Conservation (phyloP, 2,888 invertebrate species). For the Cerceris rybyensis region DNA sequence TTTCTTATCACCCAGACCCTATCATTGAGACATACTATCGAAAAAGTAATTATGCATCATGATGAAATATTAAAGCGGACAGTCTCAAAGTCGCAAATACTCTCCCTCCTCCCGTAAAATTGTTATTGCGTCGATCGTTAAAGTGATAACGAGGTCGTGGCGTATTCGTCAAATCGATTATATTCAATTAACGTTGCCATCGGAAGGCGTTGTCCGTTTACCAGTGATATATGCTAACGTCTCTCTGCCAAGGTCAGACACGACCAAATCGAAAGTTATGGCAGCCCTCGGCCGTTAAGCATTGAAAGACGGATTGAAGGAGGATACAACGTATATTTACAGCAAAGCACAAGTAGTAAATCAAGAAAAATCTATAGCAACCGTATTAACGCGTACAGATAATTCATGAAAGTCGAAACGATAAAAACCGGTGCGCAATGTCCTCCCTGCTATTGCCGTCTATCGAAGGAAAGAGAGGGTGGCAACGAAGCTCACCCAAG, state of each 20-base stretch:
- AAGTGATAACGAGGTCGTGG: constrained; percentile 44
- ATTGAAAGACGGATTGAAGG: constrained; percentile 12
- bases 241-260: constrained; percentile 60
- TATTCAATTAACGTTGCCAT: constrained; percentile 62
- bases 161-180: constrained; percentile 61
- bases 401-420: constrained; percentile 2
- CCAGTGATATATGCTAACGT: constrained; percentile 41
- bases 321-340: constrained; percentile 8
- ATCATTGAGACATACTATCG: background rate
- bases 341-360: background rate
- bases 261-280: constrained; percentile 52
- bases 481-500: constrained; percentile 59
- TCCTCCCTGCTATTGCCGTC: constrained; percentile 29
- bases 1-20: too few species aligned
- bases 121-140: constrained; percentile 19
- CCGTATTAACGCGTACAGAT: constrained; percentile 26
- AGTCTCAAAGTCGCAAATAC: constrained; percentile 11
- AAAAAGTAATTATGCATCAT: background rate
- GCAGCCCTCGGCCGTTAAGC: constrained; percentile 43
- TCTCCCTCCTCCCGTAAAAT: background rate
- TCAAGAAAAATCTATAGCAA: background rate
- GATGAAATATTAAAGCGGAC: constrained; percentile 38
- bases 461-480: constrained; percentile 39
- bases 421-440: constrained; percentile 55
- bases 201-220: constrained; percentile 45